phyloP scores from a whole-genome alignment of 2,888 invertebrate species.

The Pollenia amentaria region DNA sequence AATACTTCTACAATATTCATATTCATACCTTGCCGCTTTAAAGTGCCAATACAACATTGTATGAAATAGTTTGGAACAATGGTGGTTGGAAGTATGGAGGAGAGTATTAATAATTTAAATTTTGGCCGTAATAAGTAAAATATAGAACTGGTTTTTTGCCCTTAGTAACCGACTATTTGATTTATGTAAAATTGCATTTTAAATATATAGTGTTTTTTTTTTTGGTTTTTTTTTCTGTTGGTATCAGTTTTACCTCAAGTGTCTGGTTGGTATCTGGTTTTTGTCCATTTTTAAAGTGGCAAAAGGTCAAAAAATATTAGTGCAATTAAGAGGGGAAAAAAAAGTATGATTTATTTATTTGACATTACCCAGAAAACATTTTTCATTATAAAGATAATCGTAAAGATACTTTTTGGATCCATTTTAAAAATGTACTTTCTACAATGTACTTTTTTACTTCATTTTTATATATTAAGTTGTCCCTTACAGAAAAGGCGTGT shows the following conservation, averaged over 20 bases:
- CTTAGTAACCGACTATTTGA: slow-evolving; percentile 58
- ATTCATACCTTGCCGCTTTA: slow-evolving; percentile 6
- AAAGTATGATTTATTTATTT: slow-evolving; percentile 12
- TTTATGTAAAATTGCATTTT: slow-evolving; percentile 69
- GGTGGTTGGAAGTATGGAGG: background rate
- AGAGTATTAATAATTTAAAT: slow-evolving; percentile 23
- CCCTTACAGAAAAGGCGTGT: slow-evolving; percentile 29
- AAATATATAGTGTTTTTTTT: slow-evolving; percentile 52
- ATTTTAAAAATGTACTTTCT: background rate
- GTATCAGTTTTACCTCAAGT: background rate
- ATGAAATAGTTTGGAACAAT: background rate
- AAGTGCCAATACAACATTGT: slow-evolving; percentile 4
- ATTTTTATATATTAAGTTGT: too few species aligned
- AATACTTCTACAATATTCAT: slow-evolving; percentile 29
- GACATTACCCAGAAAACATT: background rate
- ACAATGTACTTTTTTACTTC: background rate
- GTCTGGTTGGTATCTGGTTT: slow-evolving; percentile 25
- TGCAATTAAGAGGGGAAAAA: slow-evolving; percentile 37
- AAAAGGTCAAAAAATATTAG: slow-evolving; percentile 57
- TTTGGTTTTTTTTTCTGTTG: background rate
- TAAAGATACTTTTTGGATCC: too few species aligned
- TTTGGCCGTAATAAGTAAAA: slow-evolving; percentile 31
- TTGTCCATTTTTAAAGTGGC: slow-evolving; percentile 9
- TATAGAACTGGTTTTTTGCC: slow-evolving; percentile 68
- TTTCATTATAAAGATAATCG: too few species aligned